phyloP scores from a whole-genome alignment of 2,888 invertebrate species.

The Lagria hirta region DNA sequence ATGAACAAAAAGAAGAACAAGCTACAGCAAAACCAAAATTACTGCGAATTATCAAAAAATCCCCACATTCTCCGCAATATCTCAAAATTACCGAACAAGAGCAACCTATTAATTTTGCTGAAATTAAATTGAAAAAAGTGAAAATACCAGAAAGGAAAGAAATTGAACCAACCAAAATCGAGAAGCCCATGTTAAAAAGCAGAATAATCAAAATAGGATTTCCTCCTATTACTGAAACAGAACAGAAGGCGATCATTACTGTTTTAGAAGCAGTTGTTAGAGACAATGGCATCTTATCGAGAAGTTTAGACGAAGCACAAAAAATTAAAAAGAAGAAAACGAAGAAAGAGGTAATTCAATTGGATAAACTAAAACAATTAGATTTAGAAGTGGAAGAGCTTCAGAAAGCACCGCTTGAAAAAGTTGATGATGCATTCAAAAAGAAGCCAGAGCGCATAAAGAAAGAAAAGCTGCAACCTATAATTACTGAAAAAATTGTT shows the following conservation, averaged over 20 bases:
- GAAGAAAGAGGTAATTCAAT: conserved; percentile 45
- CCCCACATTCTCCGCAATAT: conserved; percentile 30
- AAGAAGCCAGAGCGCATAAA: conserved; percentile 33
- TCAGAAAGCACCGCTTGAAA: conserved; percentile 45
- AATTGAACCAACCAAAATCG: conserved; percentile 53
- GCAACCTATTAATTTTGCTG: conserved; percentile 53
- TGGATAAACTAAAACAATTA: conserved; percentile 51
- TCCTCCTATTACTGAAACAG: conserved; percentile 47
- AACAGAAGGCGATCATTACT: conserved; percentile 46
- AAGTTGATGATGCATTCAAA: conserved; percentile 44
- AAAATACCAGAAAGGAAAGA: conserved; percentile 45
- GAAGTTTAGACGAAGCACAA: conserved; percentile 56
- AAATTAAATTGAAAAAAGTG: conserved; percentile 63
- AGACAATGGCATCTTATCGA: conserved; percentile 54
- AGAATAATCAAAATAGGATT: conserved; percentile 62
- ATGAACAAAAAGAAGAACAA: conserved; percentile 16
- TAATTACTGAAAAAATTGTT: conserved; percentile 13
- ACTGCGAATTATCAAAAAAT: conserved; percentile 39
- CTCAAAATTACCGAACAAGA: conserved; percentile 44
- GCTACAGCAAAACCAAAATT: conserved; percentile 36
- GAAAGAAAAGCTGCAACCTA: conserved; percentile 39
- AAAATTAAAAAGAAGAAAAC: conserved; percentile 45
- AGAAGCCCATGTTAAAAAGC: conserved; percentile 71
- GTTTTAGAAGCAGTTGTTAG: conserved; percentile 47
- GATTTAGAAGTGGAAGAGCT: conserved; percentile 51